Evolutionary conservation across 2,113 vertebrate genomes (phyloP).

Genomic region (Callionymus lyra): DNA sequence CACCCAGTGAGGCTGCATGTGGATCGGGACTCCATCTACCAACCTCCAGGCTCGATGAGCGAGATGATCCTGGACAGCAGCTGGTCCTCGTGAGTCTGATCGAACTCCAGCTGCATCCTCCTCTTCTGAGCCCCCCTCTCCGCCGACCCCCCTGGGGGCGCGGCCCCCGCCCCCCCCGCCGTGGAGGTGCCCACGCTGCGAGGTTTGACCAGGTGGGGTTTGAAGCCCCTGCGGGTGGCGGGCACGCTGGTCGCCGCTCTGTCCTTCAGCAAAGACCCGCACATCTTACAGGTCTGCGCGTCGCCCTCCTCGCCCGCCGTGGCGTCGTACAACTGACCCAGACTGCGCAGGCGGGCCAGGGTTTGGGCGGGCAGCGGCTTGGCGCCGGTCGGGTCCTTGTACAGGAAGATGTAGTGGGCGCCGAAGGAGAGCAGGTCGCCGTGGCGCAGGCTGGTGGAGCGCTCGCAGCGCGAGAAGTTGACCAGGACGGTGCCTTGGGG

Average conservation of each 20-base stretch:
- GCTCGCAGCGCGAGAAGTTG: slow-evolving; percentile 79
- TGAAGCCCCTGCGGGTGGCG: slow-evolving; percentile 26
- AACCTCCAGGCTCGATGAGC: slow-evolving; percentile 77
- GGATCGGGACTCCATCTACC: neutral
- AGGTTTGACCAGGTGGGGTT: slow-evolving; percentile 39
- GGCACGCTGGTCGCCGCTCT: slow-evolving; percentile 9
- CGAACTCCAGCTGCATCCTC: slow-evolving; percentile 79
- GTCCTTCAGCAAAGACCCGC: slow-evolving; percentile 67
- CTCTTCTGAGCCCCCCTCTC: slow-evolving; percentile 58
- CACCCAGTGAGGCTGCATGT: neutral
- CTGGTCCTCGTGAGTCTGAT: slow-evolving; percentile 73
- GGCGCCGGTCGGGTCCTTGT: slow-evolving; percentile 81
- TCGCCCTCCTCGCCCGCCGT: slow-evolving; percentile 38
- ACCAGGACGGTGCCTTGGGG: slow-evolving; percentile 69
- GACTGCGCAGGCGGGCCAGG: slow-evolving; percentile 70
- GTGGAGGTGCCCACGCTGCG: slow-evolving; percentile 15
- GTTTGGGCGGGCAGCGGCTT: slow-evolving; percentile 77
- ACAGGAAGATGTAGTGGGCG: slow-evolving; percentile 87
- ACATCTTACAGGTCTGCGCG: slow-evolving; percentile 72
- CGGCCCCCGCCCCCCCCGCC: slow-evolving; percentile 31
- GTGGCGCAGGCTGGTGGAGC: slow-evolving; percentile 72
- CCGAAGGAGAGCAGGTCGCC: slow-evolving; percentile 91
- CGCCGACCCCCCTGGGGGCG: slow-evolving; percentile 13
- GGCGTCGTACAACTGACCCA: slow-evolving; percentile 52
- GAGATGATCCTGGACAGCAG: slow-evolving; percentile 79